Percentiles rank a stretch among this genome's conserved stretches.
Conservation (phyloP, 2,113 vertebrate genomes). For the Tragelaphus strepsiceros region DNA sequence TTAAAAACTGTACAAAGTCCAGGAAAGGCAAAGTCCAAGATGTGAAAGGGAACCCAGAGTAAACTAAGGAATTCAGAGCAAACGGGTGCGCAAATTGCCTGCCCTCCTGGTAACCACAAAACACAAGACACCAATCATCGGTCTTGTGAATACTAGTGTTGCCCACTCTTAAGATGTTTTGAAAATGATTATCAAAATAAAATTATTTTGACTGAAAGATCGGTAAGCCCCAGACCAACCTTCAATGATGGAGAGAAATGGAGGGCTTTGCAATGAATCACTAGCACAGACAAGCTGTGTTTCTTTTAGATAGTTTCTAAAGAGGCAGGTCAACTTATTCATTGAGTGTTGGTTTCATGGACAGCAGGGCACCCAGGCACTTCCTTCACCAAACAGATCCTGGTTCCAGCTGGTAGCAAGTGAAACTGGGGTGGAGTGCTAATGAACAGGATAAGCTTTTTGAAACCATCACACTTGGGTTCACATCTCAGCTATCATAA, state of each 20-base stretch:
- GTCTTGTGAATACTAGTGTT: not conserved
- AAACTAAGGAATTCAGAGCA: not conserved
- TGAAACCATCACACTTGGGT: not conserved
- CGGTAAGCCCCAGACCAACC: not conserved
- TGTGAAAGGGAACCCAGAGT: not conserved
- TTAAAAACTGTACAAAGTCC: not conserved
- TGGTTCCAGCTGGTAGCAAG: not conserved
- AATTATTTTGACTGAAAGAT: not conserved
- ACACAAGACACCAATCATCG: not conserved
- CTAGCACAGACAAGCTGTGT: not conserved
- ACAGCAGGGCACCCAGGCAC: not conserved
- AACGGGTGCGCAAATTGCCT: not conserved
- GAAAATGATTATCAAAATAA: not conserved
- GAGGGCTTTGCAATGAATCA: not conserved
- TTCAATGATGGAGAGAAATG: not conserved
- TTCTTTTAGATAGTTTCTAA: not conserved
- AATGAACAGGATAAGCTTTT: not conserved
- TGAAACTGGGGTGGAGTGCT: not conserved
- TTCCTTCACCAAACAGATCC: not conserved
- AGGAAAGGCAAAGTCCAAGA: not conserved
- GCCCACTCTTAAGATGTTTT: not conserved
- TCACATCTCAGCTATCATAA: not conserved
- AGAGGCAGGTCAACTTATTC: not conserved
- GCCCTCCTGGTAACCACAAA: not conserved
- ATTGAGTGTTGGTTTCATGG: not conserved